Percentiles rank a stretch among this genome's conserved stretches.
Evolutionary conservation across 2,113 vertebrate genomes (phyloP).

Genomic region (Garra rufa): DNA sequence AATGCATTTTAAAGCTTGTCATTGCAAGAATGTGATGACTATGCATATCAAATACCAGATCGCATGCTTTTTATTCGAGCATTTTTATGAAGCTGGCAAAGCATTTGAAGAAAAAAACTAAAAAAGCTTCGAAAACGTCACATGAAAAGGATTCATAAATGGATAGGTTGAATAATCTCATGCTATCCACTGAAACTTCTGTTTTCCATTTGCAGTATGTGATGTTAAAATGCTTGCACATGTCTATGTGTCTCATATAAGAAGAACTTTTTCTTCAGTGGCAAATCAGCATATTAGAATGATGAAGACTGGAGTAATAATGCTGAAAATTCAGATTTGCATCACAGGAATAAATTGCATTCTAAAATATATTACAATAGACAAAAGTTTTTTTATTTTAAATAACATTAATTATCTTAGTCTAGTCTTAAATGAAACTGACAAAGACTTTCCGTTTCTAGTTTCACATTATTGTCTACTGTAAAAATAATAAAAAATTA

Average conservation of each 20-base stretch:
- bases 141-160: background rate
- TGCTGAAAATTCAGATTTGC: background rate
- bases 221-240: background rate
- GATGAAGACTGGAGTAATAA: background rate
- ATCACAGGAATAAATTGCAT: background rate
- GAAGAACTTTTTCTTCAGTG: background rate
- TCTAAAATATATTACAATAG: background rate
- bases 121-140: background rate
- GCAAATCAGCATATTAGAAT: background rate
- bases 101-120: background rate
- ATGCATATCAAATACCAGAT: background rate
- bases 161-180: background rate
- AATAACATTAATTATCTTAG: too few relatives aligned
- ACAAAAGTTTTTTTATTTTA: background rate
- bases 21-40: background rate
- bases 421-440: too few relatives aligned
- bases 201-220: background rate
- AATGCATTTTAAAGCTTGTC: slow-evolving; percentile 9
- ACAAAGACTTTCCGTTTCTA: too few relatives aligned
- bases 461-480: too few relatives aligned
- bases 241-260: background rate
- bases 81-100: background rate
- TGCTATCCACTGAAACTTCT: background rate
- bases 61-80: background rate
- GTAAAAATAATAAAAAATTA: too few relatives aligned